Evolutionary conservation across 1,140 invertebrate species (phyloP).

Genomic region (Lutraria rhynchaena): DNA sequence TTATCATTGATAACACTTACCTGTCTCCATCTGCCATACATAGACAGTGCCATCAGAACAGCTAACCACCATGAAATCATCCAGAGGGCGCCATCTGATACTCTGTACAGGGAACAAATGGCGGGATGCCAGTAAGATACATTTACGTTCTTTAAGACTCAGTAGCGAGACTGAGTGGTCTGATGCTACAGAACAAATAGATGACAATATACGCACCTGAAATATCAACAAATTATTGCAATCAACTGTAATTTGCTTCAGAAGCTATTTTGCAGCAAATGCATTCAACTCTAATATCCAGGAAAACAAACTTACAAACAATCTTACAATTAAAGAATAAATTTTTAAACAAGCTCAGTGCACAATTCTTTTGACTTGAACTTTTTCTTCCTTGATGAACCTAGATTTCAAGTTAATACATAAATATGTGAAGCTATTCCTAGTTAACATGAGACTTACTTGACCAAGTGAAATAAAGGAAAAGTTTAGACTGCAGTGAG

Average conservation of each 20-base stretch:
- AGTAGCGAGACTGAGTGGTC: slow-evolving; percentile 98
- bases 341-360: too few relatives aligned
- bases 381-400: too few relatives aligned
- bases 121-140: slow-evolving; percentile 96
- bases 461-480: too few relatives aligned
- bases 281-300: too few relatives aligned
- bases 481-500: not conserved
- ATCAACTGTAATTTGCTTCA: too few relatives aligned
- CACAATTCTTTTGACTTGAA: too few relatives aligned
- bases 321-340: too few relatives aligned
- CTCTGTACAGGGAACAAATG: slow-evolving; percentile 98
- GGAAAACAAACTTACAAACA: too few relatives aligned
- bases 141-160: slow-evolving; percentile 96
- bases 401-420: too few relatives aligned
- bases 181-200: slow-evolving; percentile 97
- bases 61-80: slow-evolving; percentile 99
- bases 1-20: slow-evolving; percentile 78
- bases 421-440: too few relatives aligned
- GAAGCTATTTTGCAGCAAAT: too few relatives aligned
- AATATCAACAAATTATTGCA: slow-evolving; percentile 62
- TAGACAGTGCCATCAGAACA: slow-evolving; percentile 98
- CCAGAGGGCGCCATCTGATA: slow-evolving; percentile 98
- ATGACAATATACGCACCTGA: slow-evolving; percentile 95
- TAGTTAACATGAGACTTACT: too few relatives aligned
- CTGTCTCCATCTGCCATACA: slow-evolving; percentile 99